These are phyloP conservation scores for Cygnus buccinator DNA, from an alignment of 2,113 vertebrate species.

Conservation along the genomic window DNA sequence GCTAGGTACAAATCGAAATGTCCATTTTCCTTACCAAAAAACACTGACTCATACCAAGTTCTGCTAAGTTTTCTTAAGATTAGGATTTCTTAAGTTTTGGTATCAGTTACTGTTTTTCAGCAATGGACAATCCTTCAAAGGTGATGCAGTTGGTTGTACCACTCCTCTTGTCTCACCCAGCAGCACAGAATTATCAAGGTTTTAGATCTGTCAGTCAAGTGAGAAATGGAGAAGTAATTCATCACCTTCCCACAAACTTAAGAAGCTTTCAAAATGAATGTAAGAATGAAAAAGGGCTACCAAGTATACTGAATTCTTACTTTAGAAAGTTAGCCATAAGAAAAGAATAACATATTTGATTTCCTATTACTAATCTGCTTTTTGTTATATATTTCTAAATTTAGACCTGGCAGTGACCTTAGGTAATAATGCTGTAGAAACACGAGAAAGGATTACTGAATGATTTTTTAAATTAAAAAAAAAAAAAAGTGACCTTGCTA, in stretches of 20 bases:
- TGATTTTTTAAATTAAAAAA: neutral
- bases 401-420: neutral
- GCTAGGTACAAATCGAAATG: neutral
- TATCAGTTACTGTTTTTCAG: neutral
- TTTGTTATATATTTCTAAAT: neutral
- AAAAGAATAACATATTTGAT: neutral
- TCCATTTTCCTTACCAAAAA: neutral
- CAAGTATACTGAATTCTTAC: neutral
- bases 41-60: neutral
- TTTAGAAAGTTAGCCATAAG: neutral
- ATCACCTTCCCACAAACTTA: neutral
- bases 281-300: neutral
- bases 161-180: neutral
- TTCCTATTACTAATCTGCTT: neutral
- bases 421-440: neutral
- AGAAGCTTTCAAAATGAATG: neutral
- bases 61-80: neutral
- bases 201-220: neutral
- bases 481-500: neutral
- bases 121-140: neutral
- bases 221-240: neutral
- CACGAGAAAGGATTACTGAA: neutral
- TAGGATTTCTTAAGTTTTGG: neutral
- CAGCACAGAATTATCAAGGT: neutral
- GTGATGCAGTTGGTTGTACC: neutral